Conservation (phyloP, 2,797 vertebrate species). For the Neosalanx taihuensis region DNA sequence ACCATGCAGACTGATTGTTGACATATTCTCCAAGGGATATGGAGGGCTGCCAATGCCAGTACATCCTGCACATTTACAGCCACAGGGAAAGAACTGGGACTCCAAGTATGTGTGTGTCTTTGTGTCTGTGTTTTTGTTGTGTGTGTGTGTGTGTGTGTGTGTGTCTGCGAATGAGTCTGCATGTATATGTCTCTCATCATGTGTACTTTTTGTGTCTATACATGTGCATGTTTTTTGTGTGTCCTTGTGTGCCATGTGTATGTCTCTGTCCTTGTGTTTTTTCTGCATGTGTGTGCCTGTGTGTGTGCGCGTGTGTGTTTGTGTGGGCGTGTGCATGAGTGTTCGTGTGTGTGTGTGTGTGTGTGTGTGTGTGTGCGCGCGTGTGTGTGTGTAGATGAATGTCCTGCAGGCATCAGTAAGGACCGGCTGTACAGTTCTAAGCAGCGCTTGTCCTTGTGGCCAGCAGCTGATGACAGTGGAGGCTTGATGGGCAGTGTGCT, state of each 20-base stretch:
- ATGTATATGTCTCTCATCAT: not conserved
- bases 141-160: not conserved
- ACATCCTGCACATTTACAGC: constrained; percentile 20
- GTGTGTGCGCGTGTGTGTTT: constrained; percentile 19
- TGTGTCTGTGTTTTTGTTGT: not conserved
- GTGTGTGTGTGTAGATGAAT: not conserved
- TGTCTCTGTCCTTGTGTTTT: not conserved
- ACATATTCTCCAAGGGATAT: constrained; percentile 29
- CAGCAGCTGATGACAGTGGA: not conserved
- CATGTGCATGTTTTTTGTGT: not conserved
- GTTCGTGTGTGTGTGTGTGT: not conserved
- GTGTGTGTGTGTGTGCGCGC: constrained; percentile 13
- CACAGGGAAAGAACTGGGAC: not conserved
- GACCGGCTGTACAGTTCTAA: constrained; percentile 12
- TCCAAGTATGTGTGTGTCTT: not conserved
- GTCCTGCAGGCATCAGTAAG: constrained; percentile 20
- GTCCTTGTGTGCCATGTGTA: not conserved
- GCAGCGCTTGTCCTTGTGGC: not conserved
- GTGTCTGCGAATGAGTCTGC: not conserved
- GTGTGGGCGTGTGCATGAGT: not conserved
- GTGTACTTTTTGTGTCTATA: not conserved
- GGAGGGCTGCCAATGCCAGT: constrained; percentile 14
- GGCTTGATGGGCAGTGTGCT: not conserved
- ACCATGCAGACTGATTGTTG: constrained; percentile 23
- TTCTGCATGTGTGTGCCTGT: not conserved